Evolutionary conservation across 1,140 invertebrate genomes (phyloP).

Genomic region (Aleiodes sp.): DNA sequence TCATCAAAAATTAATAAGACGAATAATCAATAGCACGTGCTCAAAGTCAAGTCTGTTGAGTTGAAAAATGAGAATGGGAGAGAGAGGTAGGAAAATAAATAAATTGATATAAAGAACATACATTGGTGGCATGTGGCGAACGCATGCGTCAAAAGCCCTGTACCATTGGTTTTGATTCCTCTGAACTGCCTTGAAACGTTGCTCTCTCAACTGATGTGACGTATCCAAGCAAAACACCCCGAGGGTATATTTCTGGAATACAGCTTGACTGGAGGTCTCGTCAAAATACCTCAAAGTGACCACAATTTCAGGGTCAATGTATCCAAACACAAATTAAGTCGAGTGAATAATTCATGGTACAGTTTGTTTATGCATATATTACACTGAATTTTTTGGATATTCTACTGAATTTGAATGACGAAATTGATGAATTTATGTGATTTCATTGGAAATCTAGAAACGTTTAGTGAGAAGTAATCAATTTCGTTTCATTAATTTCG

Average conservation of each 20-base stretch:
- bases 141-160: conserved; percentile 21
- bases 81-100: not conserved
- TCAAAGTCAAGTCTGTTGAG: conserved; percentile 9
- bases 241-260: conserved; percentile 10
- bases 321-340: not conserved
- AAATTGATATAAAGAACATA: not conserved
- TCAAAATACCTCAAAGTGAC: not conserved
- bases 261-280: not conserved
- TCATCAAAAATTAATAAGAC: not conserved
- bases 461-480: too few species aligned
- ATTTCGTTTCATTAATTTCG: too few species aligned
- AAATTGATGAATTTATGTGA: too few species aligned
- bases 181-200: conserved; percentile 24
- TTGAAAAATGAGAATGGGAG: not conserved
- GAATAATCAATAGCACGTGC: conserved; percentile 25
- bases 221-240: not conserved
- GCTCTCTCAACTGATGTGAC: not conserved
- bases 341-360: not conserved
- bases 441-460: too few species aligned
- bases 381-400: too few species aligned
- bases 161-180: not conserved
- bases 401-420: too few species aligned
- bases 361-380: not conserved
- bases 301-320: conserved; percentile 17
- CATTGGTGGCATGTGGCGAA: conserved; percentile 23